phyloP scores from a whole-genome alignment of 2,797 vertebrate genomes.

The Periparus ater region DNA sequence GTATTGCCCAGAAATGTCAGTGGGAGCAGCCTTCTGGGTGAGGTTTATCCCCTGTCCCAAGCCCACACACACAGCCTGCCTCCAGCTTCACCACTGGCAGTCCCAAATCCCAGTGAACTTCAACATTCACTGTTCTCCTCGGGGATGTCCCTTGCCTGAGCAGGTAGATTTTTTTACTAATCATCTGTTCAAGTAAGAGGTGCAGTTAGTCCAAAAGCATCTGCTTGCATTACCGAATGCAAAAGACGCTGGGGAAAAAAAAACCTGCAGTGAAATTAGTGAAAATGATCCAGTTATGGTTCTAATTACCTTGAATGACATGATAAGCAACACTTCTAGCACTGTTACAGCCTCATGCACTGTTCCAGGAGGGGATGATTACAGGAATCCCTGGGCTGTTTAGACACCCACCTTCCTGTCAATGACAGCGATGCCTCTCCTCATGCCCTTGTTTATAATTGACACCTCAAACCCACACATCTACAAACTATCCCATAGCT shows the following conservation, averaged over 20 bases:
- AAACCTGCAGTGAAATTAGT: neutral
- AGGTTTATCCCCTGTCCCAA: neutral
- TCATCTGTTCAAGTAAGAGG: neutral
- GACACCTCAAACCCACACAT: neutral
- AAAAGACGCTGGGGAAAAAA: neutral
- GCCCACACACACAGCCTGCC: fast-evolving
- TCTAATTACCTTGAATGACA: neutral
- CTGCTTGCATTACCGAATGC: neutral
- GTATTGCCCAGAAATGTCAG: neutral
- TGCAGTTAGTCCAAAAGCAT: neutral
- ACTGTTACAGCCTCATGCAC: neutral
- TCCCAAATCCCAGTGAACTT: neutral
- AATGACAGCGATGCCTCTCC: neutral
- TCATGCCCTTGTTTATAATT: neutral
- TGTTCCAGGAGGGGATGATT: neutral
- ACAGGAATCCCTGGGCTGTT: neutral
- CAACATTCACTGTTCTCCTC: neutral
- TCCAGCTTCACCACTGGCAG: neutral
- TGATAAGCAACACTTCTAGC: neutral
- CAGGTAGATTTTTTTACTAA: neutral
- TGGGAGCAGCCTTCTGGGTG: neutral
- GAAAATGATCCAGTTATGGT: neutral
- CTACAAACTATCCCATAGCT: neutral
- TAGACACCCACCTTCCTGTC: neutral
- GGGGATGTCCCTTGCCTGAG: neutral